Evolutionary conservation across 2,797 vertebrate genomes (phyloP), one percentile per base, ranked within the genome.

Genomic region (Rhyacichthys aspro): DNA sequence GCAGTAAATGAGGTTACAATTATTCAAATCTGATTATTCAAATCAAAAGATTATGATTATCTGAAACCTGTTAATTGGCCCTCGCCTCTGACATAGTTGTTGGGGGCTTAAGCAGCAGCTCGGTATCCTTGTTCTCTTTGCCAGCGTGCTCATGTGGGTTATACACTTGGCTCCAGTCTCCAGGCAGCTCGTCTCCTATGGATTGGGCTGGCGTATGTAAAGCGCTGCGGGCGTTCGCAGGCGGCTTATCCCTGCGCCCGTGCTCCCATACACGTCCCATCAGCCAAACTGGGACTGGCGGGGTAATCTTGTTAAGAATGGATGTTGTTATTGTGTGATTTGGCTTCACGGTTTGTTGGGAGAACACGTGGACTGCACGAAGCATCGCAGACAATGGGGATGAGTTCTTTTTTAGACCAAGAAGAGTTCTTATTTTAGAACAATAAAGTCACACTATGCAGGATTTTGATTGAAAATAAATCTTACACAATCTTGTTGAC

Each of bases 221-320:
- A 82, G 75, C 68, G 70, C 82, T 75, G 78, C 79, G 81, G 86
- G 78, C 81, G 44, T 77, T 66, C 71, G 83, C 78, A 72, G 70
- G 78, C 76, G 14, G 83, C 86, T 88, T 88, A 89, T 90, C 86
- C 86, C 63, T 7, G 62, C 7, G 72, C 84, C 67, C 85, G 69
- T 72, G 73, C 74, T 82, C 72, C 67, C 70, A 61, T 86, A 66
- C 73, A 64, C 48, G 66, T 83, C 87, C 88, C 82, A 79, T 76
- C 82, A 89, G 81, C 88, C 87, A 90, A 89, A 86, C 88, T 63
- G 86, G 80, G 79, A 86, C 81, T 80, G 86, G 74, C 12, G 78
- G 65, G 80, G 86, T 92, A 89, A 92, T 91, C 90, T 90, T 74
- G 87, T 92, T 90, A 88, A 89, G 83, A 87, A 83, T 72, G 90